Base-by-base conservation (phyloP, 2,888 invertebrate genomes). In the Lysandra bellargus region DNA sequence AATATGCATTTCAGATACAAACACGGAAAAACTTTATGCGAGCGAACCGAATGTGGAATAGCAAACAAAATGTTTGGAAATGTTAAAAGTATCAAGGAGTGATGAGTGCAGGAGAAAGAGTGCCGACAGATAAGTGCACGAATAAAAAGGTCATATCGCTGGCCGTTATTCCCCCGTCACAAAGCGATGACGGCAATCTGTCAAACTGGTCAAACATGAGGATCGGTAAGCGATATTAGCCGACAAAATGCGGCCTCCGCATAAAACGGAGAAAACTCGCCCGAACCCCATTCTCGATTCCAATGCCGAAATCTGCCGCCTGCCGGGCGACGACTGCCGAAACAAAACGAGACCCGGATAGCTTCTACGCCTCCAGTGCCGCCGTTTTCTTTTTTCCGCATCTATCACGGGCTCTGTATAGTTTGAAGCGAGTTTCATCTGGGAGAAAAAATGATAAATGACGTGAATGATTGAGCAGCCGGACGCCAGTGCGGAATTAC, bases 161-260 rank as follows among this genome's bases (percentile, higher is more conserved):
- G 76, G 23, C 49, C 53, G 91, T 90, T 91, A 93, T 93, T 93
- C 93, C 90, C 89, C 88, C 89, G 88, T 89, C 90, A 90, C 90
- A 91, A 90, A 91, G 91, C 90, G 89, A 91, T 88, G 92, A 91
- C 89, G 90, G 89, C 92, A 90, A 92, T 92, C 93, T 94, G 94
- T 94, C 94, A 94, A 93, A 92, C 93, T 92, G 92, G 90, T 90
- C 93, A 91, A 93, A 94, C 91, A 90, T 88, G 90, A 89, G 89
- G 87, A 87, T 88, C 85, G 88, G 87, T 88, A 88, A 88, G 85
- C 85, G 86, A 86, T 88, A 90, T 88, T 88, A 89, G 85, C 86
- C 88, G 86, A 82, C 87, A 85, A 87, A 89, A 87, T 90, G 88
- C 86, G 88, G 87, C 86, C 89, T 87, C 82, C 83, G 75, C 81